Conservation (phyloP, 1,140 invertebrate species). For the Diabrotica virgifera region DNA sequence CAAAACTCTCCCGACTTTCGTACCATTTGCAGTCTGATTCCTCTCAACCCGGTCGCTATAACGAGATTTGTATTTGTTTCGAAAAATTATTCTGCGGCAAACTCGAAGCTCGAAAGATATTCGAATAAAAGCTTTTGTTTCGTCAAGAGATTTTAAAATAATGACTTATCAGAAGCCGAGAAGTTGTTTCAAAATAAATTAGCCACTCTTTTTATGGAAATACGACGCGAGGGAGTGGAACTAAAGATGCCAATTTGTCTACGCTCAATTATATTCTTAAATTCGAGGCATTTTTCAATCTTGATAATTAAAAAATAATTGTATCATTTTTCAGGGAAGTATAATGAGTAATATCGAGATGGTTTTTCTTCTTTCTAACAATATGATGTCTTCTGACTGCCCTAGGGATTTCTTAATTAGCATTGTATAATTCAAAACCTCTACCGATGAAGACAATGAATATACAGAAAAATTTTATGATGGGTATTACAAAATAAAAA, state of each 20-base stretch:
- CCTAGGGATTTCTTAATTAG: no score
- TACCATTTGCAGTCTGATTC: not conserved
- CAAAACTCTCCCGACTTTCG: not conserved
- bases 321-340: slow-evolving; percentile 12
- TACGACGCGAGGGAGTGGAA: slow-evolving; percentile 18
- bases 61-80: not conserved
- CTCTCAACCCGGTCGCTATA: not conserved
- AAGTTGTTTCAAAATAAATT: slow-evolving; percentile 18
- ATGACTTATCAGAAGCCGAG: slow-evolving; percentile 18
- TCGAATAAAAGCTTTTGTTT: slow-evolving; percentile 8
- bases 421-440: no score
- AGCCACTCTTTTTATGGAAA: slow-evolving; percentile 20
- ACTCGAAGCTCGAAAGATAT: slow-evolving; percentile 4
- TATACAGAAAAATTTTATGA: no score
- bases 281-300: slow-evolving; percentile 18
- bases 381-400: no score
- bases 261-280: slow-evolving; percentile 13
- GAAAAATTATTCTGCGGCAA: not conserved
- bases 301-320: slow-evolving; percentile 20
- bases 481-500: no score
- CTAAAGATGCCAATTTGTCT: slow-evolving; percentile 22
- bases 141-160: slow-evolving; percentile 14
- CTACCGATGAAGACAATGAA: no score
- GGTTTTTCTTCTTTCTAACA: no score
- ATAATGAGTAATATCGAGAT: not conserved